Evolutionary conservation across 2,888 invertebrate genomes (phyloP), one percentile per base, ranked within the genome.

Genomic region (Psylliodes chrysocephalus): DNA sequence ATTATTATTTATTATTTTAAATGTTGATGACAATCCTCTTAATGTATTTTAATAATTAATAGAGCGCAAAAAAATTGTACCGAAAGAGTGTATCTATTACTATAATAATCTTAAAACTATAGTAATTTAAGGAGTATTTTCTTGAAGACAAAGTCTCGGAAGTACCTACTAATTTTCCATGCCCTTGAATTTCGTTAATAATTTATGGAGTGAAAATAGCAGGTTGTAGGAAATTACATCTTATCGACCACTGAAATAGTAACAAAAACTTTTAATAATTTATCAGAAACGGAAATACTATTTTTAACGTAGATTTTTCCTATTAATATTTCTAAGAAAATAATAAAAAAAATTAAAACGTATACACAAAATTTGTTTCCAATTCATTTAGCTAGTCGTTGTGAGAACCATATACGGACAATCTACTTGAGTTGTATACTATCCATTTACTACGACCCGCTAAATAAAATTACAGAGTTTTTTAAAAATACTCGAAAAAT

Each of bases 181-280:
- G 30, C 28, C 60, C 53, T 60, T 44, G 53, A 40, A 53, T 53
- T n/a, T 46, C n/a, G 15, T 60, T 35, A 60, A 60, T 53, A 44
- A 53, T 60, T 17, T 19, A 60, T 40, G 1, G 17, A 30, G 28
- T 15, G 52, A 46, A 60, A 60, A 60, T 60, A 40, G 25, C 52
- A 60, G 52, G n/a, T 14, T 52, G 52, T 51, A 8, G 19, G 1
- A 60, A 60, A 60, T 60, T 60, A 60, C 40, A 53, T 12, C 15
- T 28, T 51, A 17, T 10, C 51, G 14, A 28, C 38, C 42, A 60
- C 52, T 60, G 52, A 60, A 28, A 28, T 49, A 18, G 19, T 60
- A 54, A 22, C 8, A 28, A 42, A 42, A n/a, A 46, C 10, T 46
- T 46, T 8, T 46, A 19, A 22, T 46, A 46, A 22, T 46, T 46